Evolutionary conservation across 2,113 vertebrate species (phyloP).

Genomic region (Verasper variegatus): DNA sequence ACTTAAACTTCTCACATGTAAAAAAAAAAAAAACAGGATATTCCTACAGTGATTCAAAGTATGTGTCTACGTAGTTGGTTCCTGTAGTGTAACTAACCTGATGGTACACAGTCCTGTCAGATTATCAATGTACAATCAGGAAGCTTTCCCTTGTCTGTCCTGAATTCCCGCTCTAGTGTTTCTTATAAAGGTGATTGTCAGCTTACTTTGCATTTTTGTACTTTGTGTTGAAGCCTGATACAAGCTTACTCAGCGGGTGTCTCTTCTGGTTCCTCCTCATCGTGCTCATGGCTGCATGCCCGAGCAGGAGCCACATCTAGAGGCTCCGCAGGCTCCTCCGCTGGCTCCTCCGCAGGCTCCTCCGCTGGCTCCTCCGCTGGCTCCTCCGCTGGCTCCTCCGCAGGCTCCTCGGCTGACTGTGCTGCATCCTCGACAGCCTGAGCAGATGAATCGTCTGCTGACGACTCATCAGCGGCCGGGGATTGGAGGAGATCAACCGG

Average conservation of each 20-base stretch:
- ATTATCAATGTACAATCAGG: background rate
- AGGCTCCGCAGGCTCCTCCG: constrained; percentile 32
- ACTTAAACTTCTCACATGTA: constrained; percentile 30
- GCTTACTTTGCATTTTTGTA: background rate
- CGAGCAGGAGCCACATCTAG: constrained; percentile 13
- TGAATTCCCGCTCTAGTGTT: constrained; percentile 6
- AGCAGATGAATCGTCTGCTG: background rate
- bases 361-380: constrained; percentile 8
- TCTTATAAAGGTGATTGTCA: constrained; percentile 66
- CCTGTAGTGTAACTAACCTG: constrained; percentile 33
- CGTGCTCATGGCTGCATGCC: constrained; percentile 38
- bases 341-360: constrained; percentile 9
- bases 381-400: constrained; percentile 17
- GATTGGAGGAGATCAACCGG: constrained; percentile 40
- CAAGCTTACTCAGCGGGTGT: constrained; percentile 37
- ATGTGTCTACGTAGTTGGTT: background rate
- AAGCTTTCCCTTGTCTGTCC: constrained; percentile 3
- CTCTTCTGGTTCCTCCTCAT: constrained; percentile 25
- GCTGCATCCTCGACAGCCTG: background rate
- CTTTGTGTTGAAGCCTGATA: constrained; percentile 15
- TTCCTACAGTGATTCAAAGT: constrained; percentile 13
- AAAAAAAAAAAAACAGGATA: constrained; percentile 26
- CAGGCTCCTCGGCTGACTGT: constrained; percentile 22
- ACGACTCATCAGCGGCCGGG: background rate
- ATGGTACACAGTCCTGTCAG: background rate